phyloP scores from a whole-genome alignment of 1,140 invertebrate species.

The Drosophila rhopaloa region DNA sequence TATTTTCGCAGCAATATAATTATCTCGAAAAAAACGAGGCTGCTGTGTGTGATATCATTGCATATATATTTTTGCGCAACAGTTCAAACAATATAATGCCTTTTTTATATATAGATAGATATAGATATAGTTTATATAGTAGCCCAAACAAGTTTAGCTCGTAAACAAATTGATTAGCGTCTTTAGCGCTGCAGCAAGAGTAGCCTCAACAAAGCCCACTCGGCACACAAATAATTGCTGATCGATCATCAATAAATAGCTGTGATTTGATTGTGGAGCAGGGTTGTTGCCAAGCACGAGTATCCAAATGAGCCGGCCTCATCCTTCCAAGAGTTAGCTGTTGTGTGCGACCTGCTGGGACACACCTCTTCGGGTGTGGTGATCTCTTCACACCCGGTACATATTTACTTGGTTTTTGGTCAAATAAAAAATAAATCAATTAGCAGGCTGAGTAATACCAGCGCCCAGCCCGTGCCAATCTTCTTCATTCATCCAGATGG shows the following conservation, averaged over 20 bases:
- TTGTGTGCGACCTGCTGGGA: constrained; percentile 61
- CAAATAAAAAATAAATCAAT: constrained; percentile 81
- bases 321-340: constrained; percentile 61
- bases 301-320: constrained; percentile 25
- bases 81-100: constrained; percentile 29
- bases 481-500: constrained; percentile 28
- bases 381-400: constrained; percentile 64
- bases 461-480: constrained; percentile 7
- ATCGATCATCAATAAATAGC: constrained; percentile 34
- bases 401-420: constrained; percentile 34
- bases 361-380: constrained; percentile 36
- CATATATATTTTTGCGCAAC: constrained; percentile 54
- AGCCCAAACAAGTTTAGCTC: constrained; percentile 55
- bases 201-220: constrained; percentile 35
- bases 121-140: constrained; percentile 38
- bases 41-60: constrained; percentile 43
- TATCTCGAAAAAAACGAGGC: constrained; percentile 23
- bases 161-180: constrained; percentile 82
- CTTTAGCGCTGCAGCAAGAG: constrained; percentile 63
- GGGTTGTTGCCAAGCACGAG: constrained; percentile 54
- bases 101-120: constrained; percentile 33
- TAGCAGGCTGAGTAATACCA: constrained; percentile 65
- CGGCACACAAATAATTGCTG: constrained; percentile 36
- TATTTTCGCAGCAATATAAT: constrained; percentile 48
- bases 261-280: constrained; percentile 13